phyloP scores from a whole-genome alignment of 2,888 invertebrate species.

The Polydrusus cervinus region DNA sequence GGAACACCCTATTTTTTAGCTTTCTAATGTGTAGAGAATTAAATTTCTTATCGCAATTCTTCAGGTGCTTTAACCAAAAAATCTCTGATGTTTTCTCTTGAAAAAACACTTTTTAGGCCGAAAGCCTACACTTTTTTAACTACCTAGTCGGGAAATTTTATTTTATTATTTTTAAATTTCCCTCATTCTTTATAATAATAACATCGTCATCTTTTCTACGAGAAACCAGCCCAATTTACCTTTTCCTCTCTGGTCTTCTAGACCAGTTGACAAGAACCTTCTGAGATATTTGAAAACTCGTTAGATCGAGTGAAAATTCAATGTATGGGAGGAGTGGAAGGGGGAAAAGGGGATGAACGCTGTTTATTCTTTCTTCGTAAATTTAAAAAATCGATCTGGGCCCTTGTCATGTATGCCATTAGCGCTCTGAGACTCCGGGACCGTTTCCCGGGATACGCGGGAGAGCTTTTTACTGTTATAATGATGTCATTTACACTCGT shows the following conservation, averaged over 20 bases:
- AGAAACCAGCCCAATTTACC: too few species aligned
- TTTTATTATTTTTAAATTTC: too few species aligned
- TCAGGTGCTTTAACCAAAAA: neutral
- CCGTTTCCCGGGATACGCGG: slow-evolving; percentile 71
- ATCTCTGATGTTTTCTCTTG: too few species aligned
- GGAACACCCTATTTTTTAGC: too few species aligned
- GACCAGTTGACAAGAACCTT: slow-evolving; percentile 39
- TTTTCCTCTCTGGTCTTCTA: too few species aligned
- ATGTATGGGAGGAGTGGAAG: slow-evolving; percentile 32
- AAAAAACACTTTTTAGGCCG: too few species aligned
- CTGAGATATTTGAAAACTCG: slow-evolving; percentile 54
- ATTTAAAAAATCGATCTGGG: slow-evolving; percentile 72
- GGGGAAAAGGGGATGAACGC: slow-evolving; percentile 55
- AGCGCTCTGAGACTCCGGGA: slow-evolving; percentile 65
- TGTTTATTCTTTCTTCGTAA: slow-evolving; percentile 71
- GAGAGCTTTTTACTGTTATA: slow-evolving; percentile 73
- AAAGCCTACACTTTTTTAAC: too few species aligned
- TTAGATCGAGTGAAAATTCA: slow-evolving; percentile 55
- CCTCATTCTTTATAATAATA: too few species aligned
- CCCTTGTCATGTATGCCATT: slow-evolving; percentile 73
- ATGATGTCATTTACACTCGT: slow-evolving; percentile 74
- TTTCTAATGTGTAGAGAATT: too few species aligned
- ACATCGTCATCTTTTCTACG: too few species aligned
- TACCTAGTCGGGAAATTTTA: too few species aligned
- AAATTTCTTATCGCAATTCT: too few species aligned